These are phyloP conservation scores for Acipenser oxyrinchus DNA, from an alignment of 2,797 vertebrate genomes.

Conservation along the genomic window DNA sequence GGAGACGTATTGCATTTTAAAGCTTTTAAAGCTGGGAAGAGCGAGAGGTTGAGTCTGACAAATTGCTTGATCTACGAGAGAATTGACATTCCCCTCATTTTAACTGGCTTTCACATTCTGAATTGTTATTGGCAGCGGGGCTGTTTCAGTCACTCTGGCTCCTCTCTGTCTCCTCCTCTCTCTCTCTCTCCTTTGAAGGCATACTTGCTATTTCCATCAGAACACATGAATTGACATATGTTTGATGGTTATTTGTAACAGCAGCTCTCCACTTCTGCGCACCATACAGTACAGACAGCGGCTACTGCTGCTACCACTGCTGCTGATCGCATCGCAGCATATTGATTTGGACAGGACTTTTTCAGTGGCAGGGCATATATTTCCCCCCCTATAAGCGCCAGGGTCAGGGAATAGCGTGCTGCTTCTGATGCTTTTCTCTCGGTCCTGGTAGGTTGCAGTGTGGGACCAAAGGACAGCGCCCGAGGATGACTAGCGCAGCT, in stretches of 20 bases:
- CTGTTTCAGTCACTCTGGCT: conserved; percentile 11
- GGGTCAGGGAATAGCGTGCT: conserved; percentile 11
- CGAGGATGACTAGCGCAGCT: conserved; percentile 74
- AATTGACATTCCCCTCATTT: background rate
- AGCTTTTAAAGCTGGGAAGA: too few species aligned
- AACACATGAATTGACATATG: conserved; percentile 20
- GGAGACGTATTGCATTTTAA: too few species aligned
- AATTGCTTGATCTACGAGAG: background rate
- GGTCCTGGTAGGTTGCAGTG: conserved; percentile 31
- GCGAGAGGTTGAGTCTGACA: background rate
- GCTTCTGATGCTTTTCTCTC: conserved; percentile 30
- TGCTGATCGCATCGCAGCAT: conserved; percentile 31
- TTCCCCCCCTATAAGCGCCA: conserved; percentile 15
- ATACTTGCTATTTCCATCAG: conserved; percentile 13
- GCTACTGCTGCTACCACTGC: conserved; percentile 11
- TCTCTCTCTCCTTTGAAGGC: conserved; percentile 17
- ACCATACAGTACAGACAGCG: conserved; percentile 17
- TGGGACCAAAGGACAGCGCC: conserved; percentile 1
- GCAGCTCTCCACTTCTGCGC: conserved; percentile 14
- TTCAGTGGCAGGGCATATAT: conserved; percentile 14
- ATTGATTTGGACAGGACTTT: conserved; percentile 34
- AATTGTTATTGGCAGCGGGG: conserved; percentile 10
- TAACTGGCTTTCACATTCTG: conserved; percentile 21
- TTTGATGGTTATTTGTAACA: conserved; percentile 27
- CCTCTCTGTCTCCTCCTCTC: too few species aligned